Percentiles rank a stretch among this genome's conserved stretches.
Conservation (phyloP, 1,140 invertebrate species). For the Saccostrea echinata region DNA sequence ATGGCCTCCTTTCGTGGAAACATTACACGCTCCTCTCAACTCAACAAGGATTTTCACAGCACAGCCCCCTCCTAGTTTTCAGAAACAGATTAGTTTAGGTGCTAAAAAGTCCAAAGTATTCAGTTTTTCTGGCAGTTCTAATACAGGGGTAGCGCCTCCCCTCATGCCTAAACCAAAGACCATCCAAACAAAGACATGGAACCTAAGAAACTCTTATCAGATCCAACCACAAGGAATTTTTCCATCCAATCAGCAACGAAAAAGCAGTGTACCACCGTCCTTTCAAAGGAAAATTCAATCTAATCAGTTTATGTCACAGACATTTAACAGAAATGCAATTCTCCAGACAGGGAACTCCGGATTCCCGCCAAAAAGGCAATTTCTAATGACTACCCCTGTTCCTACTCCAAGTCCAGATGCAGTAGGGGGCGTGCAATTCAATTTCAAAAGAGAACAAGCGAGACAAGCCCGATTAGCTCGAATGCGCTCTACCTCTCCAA, state of each 20-base stretch:
- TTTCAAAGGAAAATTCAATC: slow-evolving; percentile 16
- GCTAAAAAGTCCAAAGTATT: slow-evolving; percentile 8
- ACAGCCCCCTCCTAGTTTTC: slow-evolving; percentile 13
- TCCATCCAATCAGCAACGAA: not conserved
- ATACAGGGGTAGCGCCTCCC: not conserved
- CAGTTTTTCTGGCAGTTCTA: slow-evolving; percentile 3
- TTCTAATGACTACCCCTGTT: not conserved
- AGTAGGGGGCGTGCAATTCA: not conserved
- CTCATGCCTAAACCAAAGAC: not conserved
- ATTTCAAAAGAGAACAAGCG: not conserved
- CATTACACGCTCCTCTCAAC: slow-evolving; percentile 12
- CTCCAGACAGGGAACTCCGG: not conserved
- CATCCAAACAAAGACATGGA: not conserved
- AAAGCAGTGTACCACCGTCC: not conserved
- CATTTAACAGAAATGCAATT: slow-evolving; percentile 15
- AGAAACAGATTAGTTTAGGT: not conserved
- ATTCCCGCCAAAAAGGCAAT: not conserved
- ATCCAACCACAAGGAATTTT: not conserved
- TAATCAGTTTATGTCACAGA: slow-evolving; percentile 11
- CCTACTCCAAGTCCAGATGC: not conserved
- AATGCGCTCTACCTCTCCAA: not conserved
- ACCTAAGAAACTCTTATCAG: not conserved
- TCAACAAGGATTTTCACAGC: not conserved
- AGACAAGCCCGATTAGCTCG: slow-evolving; percentile 15
- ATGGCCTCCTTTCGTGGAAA: not conserved